These are phyloP conservation scores for Vollenhovia emeryi DNA, from an alignment of 1,140 invertebrate species.

Conservation along the genomic window DNA sequence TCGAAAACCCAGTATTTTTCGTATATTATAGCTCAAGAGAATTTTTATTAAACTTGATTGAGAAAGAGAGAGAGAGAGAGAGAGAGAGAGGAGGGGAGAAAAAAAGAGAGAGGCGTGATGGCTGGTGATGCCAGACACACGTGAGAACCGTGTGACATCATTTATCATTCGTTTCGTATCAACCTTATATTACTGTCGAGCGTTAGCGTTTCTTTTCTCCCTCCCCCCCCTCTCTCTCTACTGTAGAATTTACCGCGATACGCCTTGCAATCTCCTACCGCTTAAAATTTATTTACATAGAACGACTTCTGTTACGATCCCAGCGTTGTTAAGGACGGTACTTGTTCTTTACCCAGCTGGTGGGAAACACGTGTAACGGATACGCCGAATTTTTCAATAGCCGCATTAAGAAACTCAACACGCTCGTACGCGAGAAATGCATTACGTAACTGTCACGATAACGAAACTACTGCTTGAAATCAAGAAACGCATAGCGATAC, in stretches of 20 bases:
- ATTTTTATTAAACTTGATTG: not conserved
- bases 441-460: slow-evolving; percentile 45
- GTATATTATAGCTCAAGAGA: not conserved
- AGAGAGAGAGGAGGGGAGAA: not conserved
- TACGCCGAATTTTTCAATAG: not conserved
- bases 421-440: slow-evolving; percentile 24
- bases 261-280: not conserved
- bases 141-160: not conserved
- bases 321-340: not conserved
- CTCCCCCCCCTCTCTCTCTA: too few species aligned
- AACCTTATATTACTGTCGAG: not conserved
- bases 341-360: not conserved
- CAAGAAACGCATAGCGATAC: slow-evolving; percentile 21
- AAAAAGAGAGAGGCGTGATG: not conserved
- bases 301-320: not conserved
- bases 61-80: not conserved
- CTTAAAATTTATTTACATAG: not conserved
- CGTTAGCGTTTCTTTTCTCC: not conserved
- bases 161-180: not conserved
- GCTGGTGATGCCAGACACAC: not conserved
- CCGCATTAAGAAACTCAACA: slow-evolving; percentile 8
- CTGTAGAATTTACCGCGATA: not conserved
- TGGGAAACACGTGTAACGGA: not conserved
- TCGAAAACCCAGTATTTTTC: not conserved
- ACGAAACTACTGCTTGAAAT: slow-evolving; percentile 38